phyloP scores from a whole-genome alignment of 2,888 invertebrate species.

The Clanis bilineata region DNA sequence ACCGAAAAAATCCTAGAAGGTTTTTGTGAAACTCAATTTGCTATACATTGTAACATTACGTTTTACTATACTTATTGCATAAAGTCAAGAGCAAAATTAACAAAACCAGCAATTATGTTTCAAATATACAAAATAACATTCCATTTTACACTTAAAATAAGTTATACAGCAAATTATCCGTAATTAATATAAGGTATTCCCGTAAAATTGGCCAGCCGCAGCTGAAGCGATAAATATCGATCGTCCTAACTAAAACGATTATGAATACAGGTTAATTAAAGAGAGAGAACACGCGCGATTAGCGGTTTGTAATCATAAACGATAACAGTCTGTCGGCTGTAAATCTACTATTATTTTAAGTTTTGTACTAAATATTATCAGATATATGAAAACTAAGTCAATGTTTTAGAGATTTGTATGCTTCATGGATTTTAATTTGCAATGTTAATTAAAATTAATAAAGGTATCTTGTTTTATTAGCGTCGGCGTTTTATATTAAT shows the following conservation, averaged over 20 bases:
- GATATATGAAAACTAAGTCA: neutral
- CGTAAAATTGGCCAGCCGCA: neutral
- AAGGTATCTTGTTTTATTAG: too few relatives aligned
- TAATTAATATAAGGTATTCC: neutral
- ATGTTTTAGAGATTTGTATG: neutral
- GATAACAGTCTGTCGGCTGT: neutral
- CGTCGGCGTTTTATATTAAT: too few relatives aligned
- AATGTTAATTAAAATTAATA: too few relatives aligned
- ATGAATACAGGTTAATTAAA: conserved; percentile 8
- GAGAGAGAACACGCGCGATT: neutral
- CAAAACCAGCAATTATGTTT: neutral
- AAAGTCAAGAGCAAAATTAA: too few relatives aligned
- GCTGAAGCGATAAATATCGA: conserved; percentile 4
- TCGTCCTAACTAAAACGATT: conserved; percentile 6
- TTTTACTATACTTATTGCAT: too few relatives aligned
- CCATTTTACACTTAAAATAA: neutral
- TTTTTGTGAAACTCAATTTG: too few relatives aligned
- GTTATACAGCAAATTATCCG: neutral
- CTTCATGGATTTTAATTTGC: neutral
- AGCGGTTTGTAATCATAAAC: conserved; percentile 3
- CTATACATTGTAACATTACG: too few relatives aligned
- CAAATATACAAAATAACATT: neutral
- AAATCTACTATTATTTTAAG: neutral
- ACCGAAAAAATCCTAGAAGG: too few relatives aligned
- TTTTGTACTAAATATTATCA: neutral